Conservation (phyloP, 2,113 vertebrate species). For the Gobio gobio region DNA sequence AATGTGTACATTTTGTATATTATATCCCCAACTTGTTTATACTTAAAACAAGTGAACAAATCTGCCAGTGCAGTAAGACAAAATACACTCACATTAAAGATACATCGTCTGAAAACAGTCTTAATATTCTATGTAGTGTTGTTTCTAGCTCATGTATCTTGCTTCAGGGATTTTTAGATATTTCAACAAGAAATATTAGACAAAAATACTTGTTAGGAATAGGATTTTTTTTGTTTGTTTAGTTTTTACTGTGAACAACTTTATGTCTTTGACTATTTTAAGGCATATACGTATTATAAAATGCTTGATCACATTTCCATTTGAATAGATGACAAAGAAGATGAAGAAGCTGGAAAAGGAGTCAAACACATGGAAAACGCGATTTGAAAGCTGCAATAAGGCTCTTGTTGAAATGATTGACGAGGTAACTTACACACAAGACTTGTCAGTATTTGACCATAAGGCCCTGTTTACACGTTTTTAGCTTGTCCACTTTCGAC, state of each 20-base stretch:
- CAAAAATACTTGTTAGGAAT: not conserved
- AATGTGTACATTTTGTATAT: not conserved
- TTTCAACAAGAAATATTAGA: not conserved
- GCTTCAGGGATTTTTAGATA: not conserved
- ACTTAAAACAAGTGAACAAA: not conserved
- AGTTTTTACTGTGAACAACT: not conserved
- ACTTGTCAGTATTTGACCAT: not conserved
- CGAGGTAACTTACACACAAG: conserved; percentile 77
- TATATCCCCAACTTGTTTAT: not conserved
- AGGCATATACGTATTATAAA: not conserved
- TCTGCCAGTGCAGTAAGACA: not conserved
- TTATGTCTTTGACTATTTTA: not conserved
- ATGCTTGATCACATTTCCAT: conserved; percentile 3
- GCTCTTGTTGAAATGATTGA: conserved; percentile 93
- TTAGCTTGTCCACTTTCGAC: no score
- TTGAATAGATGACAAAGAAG: conserved; percentile 90
- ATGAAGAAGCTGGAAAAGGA: conserved; percentile 97
- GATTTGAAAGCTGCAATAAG: conserved; percentile 97
- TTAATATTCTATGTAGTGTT: not conserved
- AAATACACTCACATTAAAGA: not conserved
- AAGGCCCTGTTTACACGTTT: no score
- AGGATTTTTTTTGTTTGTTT: not conserved
- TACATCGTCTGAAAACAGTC: not conserved
- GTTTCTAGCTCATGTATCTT: not conserved
- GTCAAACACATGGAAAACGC: conserved; percentile 88